Conservation (phyloP, 2,888 invertebrate species). For the Trachelus tabidus region DNA sequence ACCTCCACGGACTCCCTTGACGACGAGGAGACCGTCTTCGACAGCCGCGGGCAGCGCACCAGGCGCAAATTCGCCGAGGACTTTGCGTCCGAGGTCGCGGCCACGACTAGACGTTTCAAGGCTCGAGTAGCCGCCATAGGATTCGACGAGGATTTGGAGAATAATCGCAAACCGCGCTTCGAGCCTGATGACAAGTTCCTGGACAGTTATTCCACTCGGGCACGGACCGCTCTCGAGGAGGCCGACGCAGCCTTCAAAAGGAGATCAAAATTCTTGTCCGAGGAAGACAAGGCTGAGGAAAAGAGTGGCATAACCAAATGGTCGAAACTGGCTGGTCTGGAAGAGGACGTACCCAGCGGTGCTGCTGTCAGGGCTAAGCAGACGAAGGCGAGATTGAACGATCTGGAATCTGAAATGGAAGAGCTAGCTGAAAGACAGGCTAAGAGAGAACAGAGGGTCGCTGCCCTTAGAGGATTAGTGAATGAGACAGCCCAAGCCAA, state of each 20-base stretch:
- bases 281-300: conserved; percentile 64
- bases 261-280: conserved; percentile 55
- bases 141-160: conserved; percentile 75
- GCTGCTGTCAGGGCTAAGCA: conserved; percentile 76
- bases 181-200: conserved; percentile 75
- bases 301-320: conserved; percentile 72
- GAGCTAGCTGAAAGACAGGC: conserved; percentile 77
- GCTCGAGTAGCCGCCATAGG: conserved; percentile 69
- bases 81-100: conserved; percentile 66
- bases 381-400: conserved; percentile 75
- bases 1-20: conserved; percentile 43
- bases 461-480: conserved; percentile 76
- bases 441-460: conserved; percentile 77
- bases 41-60: conserved; percentile 70
- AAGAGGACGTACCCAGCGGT: conserved; percentile 63
- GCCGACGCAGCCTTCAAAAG: conserved; percentile 68
- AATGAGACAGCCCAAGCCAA: conserved; percentile 71
- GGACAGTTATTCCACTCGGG: conserved; percentile 58
- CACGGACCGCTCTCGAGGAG: conserved; percentile 66
- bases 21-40: conserved; percentile 72
- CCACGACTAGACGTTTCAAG: conserved; percentile 67
- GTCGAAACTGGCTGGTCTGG: conserved; percentile 69
- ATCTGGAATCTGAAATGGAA: conserved; percentile 82
- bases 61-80: conserved; percentile 65
- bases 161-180: conserved; percentile 70